A percentile compares a stretch with the other conserved stretches of the same genome.
phyloP scores from a whole-genome alignment of 2,797 vertebrate genomes.

The Sebastiscus albofasciatus region DNA sequence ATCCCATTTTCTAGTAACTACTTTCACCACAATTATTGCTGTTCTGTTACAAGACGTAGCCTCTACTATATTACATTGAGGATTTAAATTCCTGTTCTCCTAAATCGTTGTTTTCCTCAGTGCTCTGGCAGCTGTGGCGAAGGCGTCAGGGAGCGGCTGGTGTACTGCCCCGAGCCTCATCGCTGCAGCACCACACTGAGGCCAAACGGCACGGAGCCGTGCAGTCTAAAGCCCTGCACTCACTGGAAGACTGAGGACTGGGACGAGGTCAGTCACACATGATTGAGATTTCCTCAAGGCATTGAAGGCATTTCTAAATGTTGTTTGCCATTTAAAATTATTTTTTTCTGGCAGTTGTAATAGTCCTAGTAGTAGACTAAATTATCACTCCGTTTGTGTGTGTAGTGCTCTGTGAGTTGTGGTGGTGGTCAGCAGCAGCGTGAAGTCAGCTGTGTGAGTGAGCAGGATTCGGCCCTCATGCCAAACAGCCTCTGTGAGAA shows the following conservation, averaged over 20 bases:
- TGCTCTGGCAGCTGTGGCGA: conserved; percentile 89
- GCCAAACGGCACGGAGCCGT: conserved; percentile 77
- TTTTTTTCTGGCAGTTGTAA: background rate
- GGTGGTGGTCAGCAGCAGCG: conserved; percentile 80
- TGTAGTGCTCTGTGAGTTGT: conserved; percentile 81
- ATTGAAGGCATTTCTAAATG: background rate
- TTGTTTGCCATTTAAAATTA: background rate
- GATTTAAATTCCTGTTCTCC: background rate
- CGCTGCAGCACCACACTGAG: conserved; percentile 81
- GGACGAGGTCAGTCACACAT: conserved; percentile 73
- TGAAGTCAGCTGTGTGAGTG: conserved; percentile 70
- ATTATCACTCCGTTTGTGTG: background rate
- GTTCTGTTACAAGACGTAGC: background rate
- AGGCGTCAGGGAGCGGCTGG: conserved; percentile 80
- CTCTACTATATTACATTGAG: background rate
- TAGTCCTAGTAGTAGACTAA: background rate
- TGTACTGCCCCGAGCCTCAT: conserved; percentile 82
- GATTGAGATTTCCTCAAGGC: background rate
- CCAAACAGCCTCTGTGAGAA: conserved; percentile 74
- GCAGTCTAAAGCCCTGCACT: conserved; percentile 82
- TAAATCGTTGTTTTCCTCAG: conserved; percentile 65
- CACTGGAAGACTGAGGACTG: conserved; percentile 84
- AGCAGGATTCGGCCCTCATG: conserved; percentile 60
- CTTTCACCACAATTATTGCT: background rate
- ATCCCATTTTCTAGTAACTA: background rate